These are phyloP conservation scores for Staurois parvus DNA, from an alignment of 2,797 vertebrate genomes.

Conservation along the genomic window DNA sequence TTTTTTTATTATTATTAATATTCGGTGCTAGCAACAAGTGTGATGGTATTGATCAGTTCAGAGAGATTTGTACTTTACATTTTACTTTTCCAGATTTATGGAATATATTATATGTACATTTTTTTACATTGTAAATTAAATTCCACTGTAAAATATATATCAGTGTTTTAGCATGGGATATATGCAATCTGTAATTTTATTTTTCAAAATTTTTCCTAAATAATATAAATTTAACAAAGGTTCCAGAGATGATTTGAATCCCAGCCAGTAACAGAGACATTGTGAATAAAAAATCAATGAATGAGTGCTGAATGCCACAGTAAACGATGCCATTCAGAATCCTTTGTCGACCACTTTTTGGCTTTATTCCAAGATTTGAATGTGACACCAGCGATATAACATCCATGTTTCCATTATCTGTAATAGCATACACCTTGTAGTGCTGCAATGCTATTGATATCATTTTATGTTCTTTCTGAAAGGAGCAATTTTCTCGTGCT, in stretches of 20 bases:
- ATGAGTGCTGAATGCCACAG: neutral
- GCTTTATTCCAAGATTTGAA: neutral
- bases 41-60: too few species aligned
- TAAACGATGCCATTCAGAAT: neutral
- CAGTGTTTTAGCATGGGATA: too few species aligned
- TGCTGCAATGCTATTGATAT: slow-evolving; percentile 3
- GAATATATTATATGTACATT: too few species aligned
- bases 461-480: slow-evolving; percentile 26
- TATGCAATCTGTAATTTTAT: too few species aligned
- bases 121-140: too few species aligned
- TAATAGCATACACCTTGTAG: slow-evolving; percentile 17
- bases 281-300: slow-evolving; percentile 1
- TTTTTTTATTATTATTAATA: too few species aligned
- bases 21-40: too few species aligned
- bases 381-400: slow-evolving; percentile 3
- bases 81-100: neutral
- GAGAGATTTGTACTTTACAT: neutral
- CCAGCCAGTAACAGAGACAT: neutral
- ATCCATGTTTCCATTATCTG: slow-evolving; percentile 23
- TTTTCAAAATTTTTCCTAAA: neutral
- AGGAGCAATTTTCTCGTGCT: slow-evolving; percentile 13
- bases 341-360: neutral
- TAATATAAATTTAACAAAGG: neutral
- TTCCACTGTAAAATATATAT: too few species aligned
- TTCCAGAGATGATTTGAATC: neutral